Percentiles rank a stretch among this genome's conserved stretches.
phyloP scores from a whole-genome alignment of 1,140 invertebrate species.

The Metopolophium dirhodum region DNA sequence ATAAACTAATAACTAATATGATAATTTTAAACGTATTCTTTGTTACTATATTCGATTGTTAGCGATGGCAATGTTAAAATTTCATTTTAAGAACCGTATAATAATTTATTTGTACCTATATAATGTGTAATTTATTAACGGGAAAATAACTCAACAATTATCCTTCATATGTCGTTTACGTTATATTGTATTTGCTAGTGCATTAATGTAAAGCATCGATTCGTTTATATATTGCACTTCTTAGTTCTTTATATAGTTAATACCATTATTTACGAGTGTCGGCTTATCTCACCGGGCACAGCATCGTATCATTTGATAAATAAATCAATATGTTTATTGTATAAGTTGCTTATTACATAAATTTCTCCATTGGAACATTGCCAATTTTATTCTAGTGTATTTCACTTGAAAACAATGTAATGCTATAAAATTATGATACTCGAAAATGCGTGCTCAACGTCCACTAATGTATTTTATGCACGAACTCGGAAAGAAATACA shows the following conservation, averaged over 20 bases:
- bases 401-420: slow-evolving; percentile 25
- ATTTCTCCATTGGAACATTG: background rate
- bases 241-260: slow-evolving; percentile 16
- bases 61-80: background rate
- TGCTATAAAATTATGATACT: slow-evolving; percentile 2
- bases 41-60: background rate
- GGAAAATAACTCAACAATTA: background rate
- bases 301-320: slow-evolving; percentile 10
- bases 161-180: background rate
- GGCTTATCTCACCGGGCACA: slow-evolving; percentile 16
- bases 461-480: slow-evolving; percentile 1
- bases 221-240: background rate
- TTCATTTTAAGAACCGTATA: background rate
- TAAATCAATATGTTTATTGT: slow-evolving; percentile 40
- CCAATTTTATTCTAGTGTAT: slow-evolving; percentile 3
- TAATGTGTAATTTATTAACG: background rate
- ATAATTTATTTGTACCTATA: background rate
- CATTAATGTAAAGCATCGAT: background rate
- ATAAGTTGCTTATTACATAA: background rate
- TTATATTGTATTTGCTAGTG: background rate
- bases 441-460: background rate
- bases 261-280: slow-evolving; percentile 30
- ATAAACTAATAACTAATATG: background rate
- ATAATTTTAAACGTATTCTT: background rate
- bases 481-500: background rate